These are phyloP conservation scores for Syngnathus floridae DNA, from an alignment of 2,113 vertebrate genomes.

Conservation along the genomic window DNA sequence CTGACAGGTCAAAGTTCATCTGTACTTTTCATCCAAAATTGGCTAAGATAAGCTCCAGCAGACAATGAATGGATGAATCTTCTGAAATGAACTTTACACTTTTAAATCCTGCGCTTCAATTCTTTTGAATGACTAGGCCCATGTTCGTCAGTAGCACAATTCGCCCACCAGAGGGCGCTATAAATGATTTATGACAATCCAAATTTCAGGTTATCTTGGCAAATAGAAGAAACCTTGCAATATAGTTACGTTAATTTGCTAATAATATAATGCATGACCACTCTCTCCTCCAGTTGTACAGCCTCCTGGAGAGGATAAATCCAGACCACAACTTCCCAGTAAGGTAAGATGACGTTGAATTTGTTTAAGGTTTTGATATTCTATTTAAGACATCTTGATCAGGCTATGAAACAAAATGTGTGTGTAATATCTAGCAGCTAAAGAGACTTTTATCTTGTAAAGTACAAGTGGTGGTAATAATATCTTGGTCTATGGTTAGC, in stretches of 20 bases:
- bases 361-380: neutral
- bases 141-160: neutral
- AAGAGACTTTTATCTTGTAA: neutral
- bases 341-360: slow-evolving; percentile 71
- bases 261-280: neutral
- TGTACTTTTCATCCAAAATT: neutral
- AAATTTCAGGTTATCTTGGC: neutral
- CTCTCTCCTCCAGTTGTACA: slow-evolving; percentile 79
- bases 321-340: slow-evolving; percentile 98
- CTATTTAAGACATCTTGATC: too few species aligned
- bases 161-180: slow-evolving; percentile 31
- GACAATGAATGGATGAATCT: too few species aligned
- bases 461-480: neutral
- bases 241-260: neutral
- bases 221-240: neutral
- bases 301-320: slow-evolving; percentile 93
- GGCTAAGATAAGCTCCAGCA: too few species aligned
- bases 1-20: too few species aligned
- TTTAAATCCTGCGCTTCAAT: neutral
- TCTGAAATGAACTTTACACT: neutral
- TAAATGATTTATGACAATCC: neutral
- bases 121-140: neutral
- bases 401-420: neutral
- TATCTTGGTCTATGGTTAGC: slow-evolving; percentile 55
- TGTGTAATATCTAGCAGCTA: neutral